phyloP scores from a whole-genome alignment of 2,113 vertebrate species.

The Sakesphorus luctuosus region DNA sequence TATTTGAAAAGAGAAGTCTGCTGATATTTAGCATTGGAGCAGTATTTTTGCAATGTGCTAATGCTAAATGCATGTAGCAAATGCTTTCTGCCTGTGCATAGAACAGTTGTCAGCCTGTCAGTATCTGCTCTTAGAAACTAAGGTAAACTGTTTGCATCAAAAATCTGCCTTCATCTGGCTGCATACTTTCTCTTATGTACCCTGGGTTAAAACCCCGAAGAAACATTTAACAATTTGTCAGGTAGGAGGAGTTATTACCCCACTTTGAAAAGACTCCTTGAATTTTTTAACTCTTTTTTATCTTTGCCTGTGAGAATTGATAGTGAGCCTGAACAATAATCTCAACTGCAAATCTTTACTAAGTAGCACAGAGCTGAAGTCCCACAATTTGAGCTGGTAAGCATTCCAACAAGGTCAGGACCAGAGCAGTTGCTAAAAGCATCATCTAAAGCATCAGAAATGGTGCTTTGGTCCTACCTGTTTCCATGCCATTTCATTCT shows the following conservation, averaged over 20 bases:
- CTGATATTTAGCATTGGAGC: background rate
- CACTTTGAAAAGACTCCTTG: background rate
- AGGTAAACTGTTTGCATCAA: background rate
- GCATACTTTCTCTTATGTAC: background rate
- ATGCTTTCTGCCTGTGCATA: background rate
- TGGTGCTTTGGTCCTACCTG: background rate
- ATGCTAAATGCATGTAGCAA: background rate
- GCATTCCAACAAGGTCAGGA: background rate
- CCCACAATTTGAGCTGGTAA: background rate
- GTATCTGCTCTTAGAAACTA: background rate
- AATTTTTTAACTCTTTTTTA: background rate
- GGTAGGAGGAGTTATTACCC: background rate
- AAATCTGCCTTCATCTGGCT: background rate
- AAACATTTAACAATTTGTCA: background rate
- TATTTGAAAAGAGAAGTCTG: background rate
- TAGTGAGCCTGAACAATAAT: background rate
- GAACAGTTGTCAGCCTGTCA: background rate
- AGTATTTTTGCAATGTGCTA: background rate
- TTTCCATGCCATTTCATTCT: background rate
- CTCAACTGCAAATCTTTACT: background rate
- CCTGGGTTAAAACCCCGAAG: background rate
- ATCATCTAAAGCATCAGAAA: background rate
- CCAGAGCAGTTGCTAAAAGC: background rate
- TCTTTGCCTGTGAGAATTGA: background rate
- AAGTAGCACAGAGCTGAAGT: background rate